Evolutionary conservation across 2,888 invertebrate species (phyloP), one percentile per base, ranked within the genome.

Genomic region (Drosophila suboccidentalis): DNA sequence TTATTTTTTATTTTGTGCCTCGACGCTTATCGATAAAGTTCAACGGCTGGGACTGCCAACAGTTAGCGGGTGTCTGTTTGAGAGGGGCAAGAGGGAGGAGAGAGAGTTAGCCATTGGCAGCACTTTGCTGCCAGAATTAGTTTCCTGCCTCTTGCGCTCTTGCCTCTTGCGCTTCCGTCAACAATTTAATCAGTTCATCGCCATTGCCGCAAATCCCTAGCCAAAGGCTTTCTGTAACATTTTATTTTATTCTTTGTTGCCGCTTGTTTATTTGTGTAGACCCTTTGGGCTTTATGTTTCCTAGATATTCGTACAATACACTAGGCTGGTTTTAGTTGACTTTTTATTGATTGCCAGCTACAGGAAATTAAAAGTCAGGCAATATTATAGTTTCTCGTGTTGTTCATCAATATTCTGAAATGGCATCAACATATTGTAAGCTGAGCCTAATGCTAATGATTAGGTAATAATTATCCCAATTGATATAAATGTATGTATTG

Each of bases 151-250:
- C 59, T 38, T 50, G 69, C 59, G 57, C 55, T 64, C 59, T 38
- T 50, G 69, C 59, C 57, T 65, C 62, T 4, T 22, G 22, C 51
- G 66, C 54, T 80, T 71, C 76, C 78, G 87, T 80, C 79, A 89
- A 86, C 86, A 81, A 89, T 84, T 87, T 86, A 86, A 86, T 89
- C 89, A 86, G 89, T 87, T 82, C 82, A 74, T 73, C 82, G 89
- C 68, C 69, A 61, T 60, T 67, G 69, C 78, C 87, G 74, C 78
- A 78, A 88, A 85, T 78, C 75, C 82, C 66, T 68, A 57, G 78
- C 70, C 71, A 79, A 78, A 79, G 77, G 76, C 67, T 62, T 78
- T 78, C n/a, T 60, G 53, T 64, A 58, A 78, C 78, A 74, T 66
- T 78, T 69, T 44, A 67, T 73, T 70, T 66, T 49, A 62, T 62